Evolutionary conservation across 2,888 invertebrate genomes (phyloP), one percentile per base, ranked within the genome.

Genomic region (Andrena marginata): DNA sequence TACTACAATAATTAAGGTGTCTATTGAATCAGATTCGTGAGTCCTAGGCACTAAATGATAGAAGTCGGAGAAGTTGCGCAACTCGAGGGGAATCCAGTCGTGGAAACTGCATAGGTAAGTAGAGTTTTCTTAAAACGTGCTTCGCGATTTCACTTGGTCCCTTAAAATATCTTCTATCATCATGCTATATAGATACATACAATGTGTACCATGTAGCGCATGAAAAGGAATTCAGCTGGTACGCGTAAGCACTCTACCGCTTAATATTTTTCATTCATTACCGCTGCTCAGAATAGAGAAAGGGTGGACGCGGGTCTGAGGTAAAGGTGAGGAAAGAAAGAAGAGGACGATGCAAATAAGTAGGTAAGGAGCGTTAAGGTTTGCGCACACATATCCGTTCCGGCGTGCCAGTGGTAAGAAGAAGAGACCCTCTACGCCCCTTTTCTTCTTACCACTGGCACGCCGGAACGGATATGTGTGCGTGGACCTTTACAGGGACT

Each of bases 271-370:
- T 75, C 74, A 75, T 77, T 78, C 70, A 54, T 70, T 62, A 20
- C 49, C 62, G 70, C 63, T 13, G 54, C 62, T 67, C 59, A 6
- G 56, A 71, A 65, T 10, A 35, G 35, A 35, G 35, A 35, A 62
- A 71, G 64, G 74, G 71, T 67, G 29, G 72, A 42, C 42, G 35
- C 49, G 33, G 42, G 29, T 20, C 48, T 31, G 23, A 23, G 63
- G 59, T 51, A 74, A 64, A 56, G 54, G 56, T 23, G 65, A 69
- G 56, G 72, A 81, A 76, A 76, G 77, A 49, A 65, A 63, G 10
- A 42, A 13, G 35, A 42, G 10, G 73, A 65, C 86, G 80, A 88
- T 89, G 86, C 83, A 85, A 87, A 84, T 83, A 78, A 80, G 77
- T 74, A 33, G 33, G 8, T 35, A 73, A 75, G 77, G 67, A 62